Evolutionary conservation across 2,888 invertebrate species (phyloP).

Genomic region (Bimastos eiseni): DNA sequence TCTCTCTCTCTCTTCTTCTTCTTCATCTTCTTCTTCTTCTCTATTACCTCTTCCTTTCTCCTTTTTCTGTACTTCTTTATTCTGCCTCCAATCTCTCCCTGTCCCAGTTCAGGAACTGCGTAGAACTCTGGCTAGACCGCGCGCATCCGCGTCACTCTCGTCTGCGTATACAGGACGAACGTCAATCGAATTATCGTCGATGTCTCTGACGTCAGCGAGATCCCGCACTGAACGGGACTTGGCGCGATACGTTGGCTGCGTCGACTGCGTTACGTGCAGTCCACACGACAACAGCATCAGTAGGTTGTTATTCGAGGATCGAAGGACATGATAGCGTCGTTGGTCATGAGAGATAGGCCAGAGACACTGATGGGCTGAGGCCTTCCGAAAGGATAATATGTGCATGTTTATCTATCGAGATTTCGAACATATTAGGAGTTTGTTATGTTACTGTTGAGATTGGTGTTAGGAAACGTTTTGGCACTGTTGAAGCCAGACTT

Average conservation of each 20-base stretch:
- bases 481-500: background rate
- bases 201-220: conserved; percentile 6
- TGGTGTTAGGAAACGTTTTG: background rate
- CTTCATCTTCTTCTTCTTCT: too few relatives aligned
- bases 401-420: background rate
- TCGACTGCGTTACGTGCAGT: background rate
- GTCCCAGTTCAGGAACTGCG: background rate
- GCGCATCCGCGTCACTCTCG: background rate
- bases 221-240: background rate
- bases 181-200: background rate
- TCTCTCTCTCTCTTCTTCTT: background rate
- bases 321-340: background rate
- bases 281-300: background rate
- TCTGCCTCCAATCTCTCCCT: too few relatives aligned
- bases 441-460: background rate
- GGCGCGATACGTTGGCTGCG: background rate
- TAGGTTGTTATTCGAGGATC: background rate
- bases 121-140: background rate
- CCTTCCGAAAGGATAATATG: background rate
- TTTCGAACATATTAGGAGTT: background rate
- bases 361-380: background rate
- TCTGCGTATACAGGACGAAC: background rate
- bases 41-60: too few relatives aligned
- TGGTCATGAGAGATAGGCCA: background rate
- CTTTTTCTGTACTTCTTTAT: too few relatives aligned